Evolutionary conservation across 1,140 invertebrate species (phyloP).

Genomic region (Brachionus rubens): DNA sequence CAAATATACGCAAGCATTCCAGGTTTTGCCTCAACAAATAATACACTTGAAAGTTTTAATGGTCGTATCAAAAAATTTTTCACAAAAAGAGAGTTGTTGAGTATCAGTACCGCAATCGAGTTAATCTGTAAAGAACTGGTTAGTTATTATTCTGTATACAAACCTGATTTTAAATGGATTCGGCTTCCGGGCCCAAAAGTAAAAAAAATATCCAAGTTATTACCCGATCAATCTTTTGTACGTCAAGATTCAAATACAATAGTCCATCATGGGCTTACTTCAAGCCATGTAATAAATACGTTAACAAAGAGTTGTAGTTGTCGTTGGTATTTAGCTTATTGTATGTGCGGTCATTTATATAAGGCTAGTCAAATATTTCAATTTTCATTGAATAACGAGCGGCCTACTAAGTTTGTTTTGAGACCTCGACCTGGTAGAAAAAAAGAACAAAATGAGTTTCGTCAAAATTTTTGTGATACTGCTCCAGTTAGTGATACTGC

Average conservation of each 20-base stretch:
- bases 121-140: neutral
- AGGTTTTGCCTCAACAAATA: conserved; percentile 3
- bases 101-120: neutral
- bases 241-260: neutral
- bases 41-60: neutral
- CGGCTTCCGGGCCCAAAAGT: neutral
- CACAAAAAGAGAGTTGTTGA: neutral
- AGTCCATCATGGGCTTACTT: neutral
- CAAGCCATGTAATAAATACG: neutral
- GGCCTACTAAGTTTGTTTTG: too few species aligned
- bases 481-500: too few species aligned
- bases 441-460: too few species aligned
- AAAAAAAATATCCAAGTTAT: neutral
- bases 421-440: too few species aligned
- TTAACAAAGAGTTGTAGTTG: neutral
- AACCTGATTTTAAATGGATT: neutral
- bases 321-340: conserved; percentile 7
- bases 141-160: neutral
- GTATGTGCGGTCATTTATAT: conserved; percentile 4
- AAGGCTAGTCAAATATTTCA: too few species aligned
- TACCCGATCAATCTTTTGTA: neutral
- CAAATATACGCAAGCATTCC: neutral
- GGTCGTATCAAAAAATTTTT: neutral
- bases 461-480: too few species aligned
- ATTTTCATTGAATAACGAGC: too few species aligned